Evolutionary conservation across 2,888 invertebrate species (phyloP).

Genomic region (Alcis repandata): DNA sequence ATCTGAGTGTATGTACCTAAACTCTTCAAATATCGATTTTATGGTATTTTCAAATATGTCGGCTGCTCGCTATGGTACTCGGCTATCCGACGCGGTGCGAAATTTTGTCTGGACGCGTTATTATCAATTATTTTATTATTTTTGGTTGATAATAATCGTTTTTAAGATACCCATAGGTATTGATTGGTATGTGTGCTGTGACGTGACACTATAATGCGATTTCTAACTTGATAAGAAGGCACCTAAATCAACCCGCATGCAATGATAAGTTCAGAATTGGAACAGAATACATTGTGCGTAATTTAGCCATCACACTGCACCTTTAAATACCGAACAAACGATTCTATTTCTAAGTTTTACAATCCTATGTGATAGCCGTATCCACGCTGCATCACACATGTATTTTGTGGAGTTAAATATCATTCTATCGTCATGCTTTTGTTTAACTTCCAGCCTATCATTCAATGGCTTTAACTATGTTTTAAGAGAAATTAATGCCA

Average conservation of each 20-base stretch:
- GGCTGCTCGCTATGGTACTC: no score
- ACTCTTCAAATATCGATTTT: no score
- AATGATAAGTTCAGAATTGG: slow-evolving; percentile 28
- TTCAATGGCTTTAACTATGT: slow-evolving; percentile 62
- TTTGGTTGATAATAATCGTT: no score
- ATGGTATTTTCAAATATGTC: no score
- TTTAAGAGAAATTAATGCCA: slow-evolving; percentile 54
- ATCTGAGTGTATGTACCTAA: no score
- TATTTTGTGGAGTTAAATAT: slow-evolving; percentile 44
- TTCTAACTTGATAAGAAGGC: not conserved
- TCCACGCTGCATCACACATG: slow-evolving; percentile 40
- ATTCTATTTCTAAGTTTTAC: not conserved
- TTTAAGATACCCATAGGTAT: not conserved
- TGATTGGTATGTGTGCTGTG: not conserved
- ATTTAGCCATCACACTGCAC: not conserved
- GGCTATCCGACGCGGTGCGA: no score
- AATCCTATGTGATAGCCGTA: not conserved
- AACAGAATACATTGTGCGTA: slow-evolving; percentile 25
- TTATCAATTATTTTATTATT: no score
- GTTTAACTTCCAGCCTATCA: slow-evolving; percentile 51
- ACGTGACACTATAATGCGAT: slow-evolving; percentile 10
- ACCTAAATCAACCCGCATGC: slow-evolving; percentile 29
- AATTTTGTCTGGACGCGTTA: no score
- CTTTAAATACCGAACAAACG: slow-evolving; percentile 16
- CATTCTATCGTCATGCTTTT: slow-evolving; percentile 48